Evolutionary conservation across 2,113 vertebrate species (phyloP), one percentile per base, ranked within the genome.

Genomic region (Columba livia): DNA sequence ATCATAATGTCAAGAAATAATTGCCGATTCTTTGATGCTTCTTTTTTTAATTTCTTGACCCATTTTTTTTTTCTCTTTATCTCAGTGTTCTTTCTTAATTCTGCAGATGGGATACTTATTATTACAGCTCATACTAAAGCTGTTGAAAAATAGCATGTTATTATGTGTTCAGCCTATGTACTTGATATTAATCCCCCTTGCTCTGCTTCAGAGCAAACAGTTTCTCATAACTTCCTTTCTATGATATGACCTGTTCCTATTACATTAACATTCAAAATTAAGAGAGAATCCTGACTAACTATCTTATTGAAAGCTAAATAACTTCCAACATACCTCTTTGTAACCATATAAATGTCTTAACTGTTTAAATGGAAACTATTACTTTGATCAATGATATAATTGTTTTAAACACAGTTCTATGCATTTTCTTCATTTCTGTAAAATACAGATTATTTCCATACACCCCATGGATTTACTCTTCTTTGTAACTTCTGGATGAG

Each of bases 61-160:
- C 73, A 85, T 83, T 62, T 88, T 85, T 54, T 75, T 79, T 29
- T 50, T 77, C 48, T 85, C 50, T 94, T 95, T 70, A 88, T 95
- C 80, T 91, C 48, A 78, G 56, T 83, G 81, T 86, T 92, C 25
- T 90, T 79, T 89, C 78, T 62, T 92, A 95, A 91, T 92, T 94
- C 79, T 95, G 72, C 67, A 96, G 71, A 94, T 53, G 40, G 51
- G 79, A 88, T 92, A 77, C 42, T 93, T 93, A 78, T 82, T 96
- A 96, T 94, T 94, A 93, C 65, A 95, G 65, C 60, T 91, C 23
- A 53, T 91, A 92, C 74, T 95, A 95, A 95, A 95, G 19, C 65
- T 38, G 67, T 51, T 91, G 83, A 90, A 86, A 92, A 87, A 54
- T 83, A 75, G 50, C 34, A 70, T 36, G 42, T 90, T 90, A 80